phyloP scores from a whole-genome alignment of 1,140 invertebrate genomes.

The Amphibalanus amphitrite region DNA sequence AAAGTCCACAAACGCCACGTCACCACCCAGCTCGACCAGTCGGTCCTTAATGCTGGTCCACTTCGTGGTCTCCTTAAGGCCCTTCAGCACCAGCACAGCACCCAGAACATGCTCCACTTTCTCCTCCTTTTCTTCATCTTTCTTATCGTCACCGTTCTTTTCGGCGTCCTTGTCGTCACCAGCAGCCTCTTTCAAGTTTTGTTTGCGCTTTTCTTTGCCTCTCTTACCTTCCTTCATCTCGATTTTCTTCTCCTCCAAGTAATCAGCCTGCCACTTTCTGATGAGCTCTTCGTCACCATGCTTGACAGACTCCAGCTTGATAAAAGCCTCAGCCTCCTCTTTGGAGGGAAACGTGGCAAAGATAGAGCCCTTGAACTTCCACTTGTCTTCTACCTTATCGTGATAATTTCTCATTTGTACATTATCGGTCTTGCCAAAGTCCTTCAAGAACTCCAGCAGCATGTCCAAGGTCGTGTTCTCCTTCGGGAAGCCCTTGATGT shows the following conservation, averaged over 20 bases:
- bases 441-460: slow-evolving; percentile 52
- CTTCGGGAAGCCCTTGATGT: slow-evolving; percentile 73
- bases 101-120: neutral
- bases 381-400: slow-evolving; percentile 40
- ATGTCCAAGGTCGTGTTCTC: slow-evolving; percentile 44
- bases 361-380: slow-evolving; percentile 71
- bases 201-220: slow-evolving; percentile 29
- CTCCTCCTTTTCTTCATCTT: neutral
- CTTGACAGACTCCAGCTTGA: slow-evolving; percentile 44
- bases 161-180: slow-evolving; percentile 24
- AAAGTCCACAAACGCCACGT: neutral
- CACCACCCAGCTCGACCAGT: neutral
- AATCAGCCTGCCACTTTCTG: slow-evolving; percentile 48
- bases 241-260: slow-evolving; percentile 49
- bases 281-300: slow-evolving; percentile 51
- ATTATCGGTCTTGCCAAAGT: slow-evolving; percentile 52
- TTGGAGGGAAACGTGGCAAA: slow-evolving; percentile 63
- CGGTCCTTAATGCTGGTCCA: neutral
- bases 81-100: neutral
- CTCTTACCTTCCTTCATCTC: slow-evolving; percentile 34
- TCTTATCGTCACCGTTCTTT: slow-evolving; percentile 9
- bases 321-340: slow-evolving; percentile 47
- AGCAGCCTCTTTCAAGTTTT: slow-evolving; percentile 24
- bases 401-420: slow-evolving; percentile 51
- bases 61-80: neutral